Base-by-base conservation (phyloP, 2,888 invertebrate species). In the Rotaria socialis region DNA sequence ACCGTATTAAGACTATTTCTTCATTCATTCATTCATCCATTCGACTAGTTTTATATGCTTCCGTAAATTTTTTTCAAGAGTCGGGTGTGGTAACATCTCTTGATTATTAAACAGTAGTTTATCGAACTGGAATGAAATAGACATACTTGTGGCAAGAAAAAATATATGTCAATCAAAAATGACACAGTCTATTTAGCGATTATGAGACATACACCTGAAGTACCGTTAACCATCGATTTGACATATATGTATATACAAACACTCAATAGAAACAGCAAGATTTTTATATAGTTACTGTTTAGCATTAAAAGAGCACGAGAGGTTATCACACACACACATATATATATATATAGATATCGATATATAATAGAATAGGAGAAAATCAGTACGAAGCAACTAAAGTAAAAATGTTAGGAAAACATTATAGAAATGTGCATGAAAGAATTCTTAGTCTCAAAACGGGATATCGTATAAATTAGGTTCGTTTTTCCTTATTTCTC, bases 231-330 rank as follows among this genome's bases (percentile, higher is more conserved):
- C 27, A 35, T n/a, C n/a, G 58, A 58, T 8, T 58, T 58, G 58
- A n/a, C 58, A 58, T 58, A 58, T 58, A 58, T 58, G n/a, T 58
- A 58, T 58, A 58, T 58, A 58, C n/a, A 58, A 58, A 58, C 58
- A 58, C 58, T 58, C 24, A 58, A 58, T 58, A 24, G 24, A 24
- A 24, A 58, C n/a, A 58, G 58, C 24, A 58, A 58, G 58, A 58
- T 58, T 58, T 52, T 8, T 52, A 52, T 52, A 52, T 16, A n/a
- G 58, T 58, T 58, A 58, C 58, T 58, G 58, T 58, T 58, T 58
- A n/a, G n/a, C 58, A 58, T 58, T 58, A 58, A n/a, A 58, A 58
- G n/a, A n/a, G n/a, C 10, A 58, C 2, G 6, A 58, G 58, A 58
- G n/a, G 58, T 58, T 58, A 58, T 58, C 58, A n/a, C 10, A 58